A percentile compares a stretch with the other conserved stretches of the same genome.
phyloP scores from a whole-genome alignment of 2,113 vertebrate species.

The Dryoscopus gambensis region DNA sequence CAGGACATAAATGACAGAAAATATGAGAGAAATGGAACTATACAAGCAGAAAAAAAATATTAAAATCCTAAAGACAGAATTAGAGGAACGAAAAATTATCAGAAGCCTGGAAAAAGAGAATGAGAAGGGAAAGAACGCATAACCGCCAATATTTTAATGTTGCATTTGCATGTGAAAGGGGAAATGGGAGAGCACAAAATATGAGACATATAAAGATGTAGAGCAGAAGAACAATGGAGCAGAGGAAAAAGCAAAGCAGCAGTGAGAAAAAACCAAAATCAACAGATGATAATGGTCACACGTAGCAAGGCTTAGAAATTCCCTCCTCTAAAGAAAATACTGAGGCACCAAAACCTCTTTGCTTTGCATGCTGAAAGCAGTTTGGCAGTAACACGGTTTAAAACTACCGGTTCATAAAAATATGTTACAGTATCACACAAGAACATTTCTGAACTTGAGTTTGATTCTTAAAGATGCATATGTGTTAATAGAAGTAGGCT shows the following conservation, averaged over 20 bases:
- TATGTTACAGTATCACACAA: neutral
- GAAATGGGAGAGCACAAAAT: neutral
- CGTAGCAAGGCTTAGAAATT: neutral
- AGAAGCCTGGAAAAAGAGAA: neutral
- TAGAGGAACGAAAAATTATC: neutral
- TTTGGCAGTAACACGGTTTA: neutral
- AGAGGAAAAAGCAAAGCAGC: neutral
- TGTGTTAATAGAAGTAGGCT: fast-evolving
- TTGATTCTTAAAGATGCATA: neutral
- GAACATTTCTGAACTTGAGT: neutral
- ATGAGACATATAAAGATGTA: neutral
- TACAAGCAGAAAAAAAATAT: neutral
- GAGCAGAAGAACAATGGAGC: neutral
- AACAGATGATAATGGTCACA: neutral
- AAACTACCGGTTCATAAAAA: neutral
- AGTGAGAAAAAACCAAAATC: neutral
- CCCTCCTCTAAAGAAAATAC: neutral
- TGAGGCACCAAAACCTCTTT: neutral
- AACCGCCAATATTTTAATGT: neutral
- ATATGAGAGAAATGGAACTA: neutral
- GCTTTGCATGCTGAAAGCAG: neutral
- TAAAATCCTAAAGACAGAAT: neutral
- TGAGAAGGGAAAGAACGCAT: neutral
- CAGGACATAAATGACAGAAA: neutral
- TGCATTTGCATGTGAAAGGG: neutral